Evolutionary conservation across 2,888 invertebrate genomes (phyloP), one percentile per base, ranked within the genome.

Genomic region (Chesias legatella): DNA sequence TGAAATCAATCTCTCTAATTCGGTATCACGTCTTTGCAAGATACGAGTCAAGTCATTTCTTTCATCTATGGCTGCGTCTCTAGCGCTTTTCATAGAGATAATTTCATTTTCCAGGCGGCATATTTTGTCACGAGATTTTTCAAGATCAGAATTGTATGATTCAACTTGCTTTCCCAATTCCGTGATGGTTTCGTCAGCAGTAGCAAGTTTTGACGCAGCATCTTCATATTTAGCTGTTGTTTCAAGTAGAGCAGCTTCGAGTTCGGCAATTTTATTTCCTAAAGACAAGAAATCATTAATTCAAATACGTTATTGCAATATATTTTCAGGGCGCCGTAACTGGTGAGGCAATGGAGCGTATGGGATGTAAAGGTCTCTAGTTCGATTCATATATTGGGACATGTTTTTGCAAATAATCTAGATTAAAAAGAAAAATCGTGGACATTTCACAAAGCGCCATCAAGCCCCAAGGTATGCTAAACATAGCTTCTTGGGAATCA

Each of bases 41-140:
- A 94, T 92, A 55, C 92, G 90, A 9, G 92, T 89, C 32, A 94
- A 80, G 49, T 92, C 92, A 74, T 95, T 94, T 53, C 94, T 90
- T 73, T 95, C 95, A 67, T 94, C 94, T 35, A 92, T 84, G 26
- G 93, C 91, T 27, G 90, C 79, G 75, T 94, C 93, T 57, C 93
- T 90, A 53, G 94, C 91, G 61, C 91, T 91, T 48, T 94, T 91
- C 54, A 92, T 82, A 26, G 92, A 91, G 10, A 90, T 83, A 23
- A 90, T 85, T 67, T 94, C 94, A 62, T 90, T 88, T 79, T 94
- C 94, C 35, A 91, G 86, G 51, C 89, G 89, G 50, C 85, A 89
- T 27, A 92, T 89, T 51, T 90, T 90, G 44, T 92, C 91, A 55
- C 91, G 90, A 21, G 93, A 76, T 69, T 91, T 92, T 39, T 88